These are phyloP conservation scores for Poeciliopsis retropinna DNA, from an alignment of 2,113 vertebrate genomes.

Conservation along the genomic window DNA sequence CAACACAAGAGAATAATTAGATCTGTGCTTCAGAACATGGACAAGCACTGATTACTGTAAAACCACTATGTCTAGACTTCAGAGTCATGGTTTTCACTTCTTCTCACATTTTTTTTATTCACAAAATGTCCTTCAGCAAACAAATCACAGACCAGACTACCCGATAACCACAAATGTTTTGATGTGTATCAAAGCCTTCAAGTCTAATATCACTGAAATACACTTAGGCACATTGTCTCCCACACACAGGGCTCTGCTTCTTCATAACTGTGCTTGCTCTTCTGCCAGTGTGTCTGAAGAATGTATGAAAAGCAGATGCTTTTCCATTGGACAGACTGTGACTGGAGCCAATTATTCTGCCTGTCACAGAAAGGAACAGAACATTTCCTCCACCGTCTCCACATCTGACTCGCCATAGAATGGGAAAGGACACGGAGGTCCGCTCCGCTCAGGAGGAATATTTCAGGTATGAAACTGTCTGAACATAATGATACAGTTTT, in stretches of 20 bases:
- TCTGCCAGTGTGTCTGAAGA: constrained; percentile 23
- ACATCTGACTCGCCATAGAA: constrained; percentile 34
- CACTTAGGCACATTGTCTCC: neutral
- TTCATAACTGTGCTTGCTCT: neutral
- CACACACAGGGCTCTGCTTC: neutral
- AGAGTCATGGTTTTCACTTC: neutral
- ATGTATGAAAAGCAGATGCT: constrained; percentile 44
- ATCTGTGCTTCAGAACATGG: neutral
- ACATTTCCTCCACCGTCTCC: constrained; percentile 36
- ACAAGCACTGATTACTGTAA: neutral
- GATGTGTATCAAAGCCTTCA: neutral
- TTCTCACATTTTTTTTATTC: neutral
- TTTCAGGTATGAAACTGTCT: constrained; percentile 33
- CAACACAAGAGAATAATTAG: neutral
- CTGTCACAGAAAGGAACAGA: constrained; percentile 47
- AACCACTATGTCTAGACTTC: neutral
- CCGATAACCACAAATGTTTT: neutral
- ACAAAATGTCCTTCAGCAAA: neutral
- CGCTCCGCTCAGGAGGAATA: constrained; percentile 16
- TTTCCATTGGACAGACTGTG: constrained; percentile 33
- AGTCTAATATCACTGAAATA: neutral
- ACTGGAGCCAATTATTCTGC: constrained; percentile 65
- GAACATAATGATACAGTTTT: constrained; percentile 3
- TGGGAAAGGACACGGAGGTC: constrained; percentile 46
- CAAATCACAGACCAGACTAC: neutral